A percentile compares a stretch with the other conserved stretches of the same genome.
Conservation (phyloP, 2,113 vertebrate genomes). For the Brachyhypopomus gauderio region DNA sequence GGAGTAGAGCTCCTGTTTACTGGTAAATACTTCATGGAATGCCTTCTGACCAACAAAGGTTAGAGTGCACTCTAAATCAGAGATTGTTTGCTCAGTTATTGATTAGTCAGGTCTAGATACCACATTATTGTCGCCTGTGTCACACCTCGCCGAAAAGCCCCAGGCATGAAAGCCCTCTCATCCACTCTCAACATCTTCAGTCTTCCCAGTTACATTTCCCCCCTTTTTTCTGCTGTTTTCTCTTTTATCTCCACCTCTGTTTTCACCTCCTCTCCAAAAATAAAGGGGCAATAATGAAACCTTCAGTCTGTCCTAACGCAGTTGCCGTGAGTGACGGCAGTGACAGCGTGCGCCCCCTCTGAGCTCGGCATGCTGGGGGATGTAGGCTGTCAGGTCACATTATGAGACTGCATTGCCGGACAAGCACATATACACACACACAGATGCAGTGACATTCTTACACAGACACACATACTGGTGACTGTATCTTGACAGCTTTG, state of each 20-base stretch:
- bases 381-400: constrained; percentile 68
- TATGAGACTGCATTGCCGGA: constrained; percentile 59
- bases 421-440: constrained; percentile 40
- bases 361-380: constrained; percentile 56
- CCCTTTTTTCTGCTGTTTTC: not conserved
- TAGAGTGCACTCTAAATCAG: constrained; percentile 30
- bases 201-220: not conserved
- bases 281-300: constrained; percentile 38
- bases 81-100: constrained; percentile 37
- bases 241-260: not conserved
- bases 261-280: constrained; percentile 17
- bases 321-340: constrained; percentile 42
- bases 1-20: constrained; percentile 29
- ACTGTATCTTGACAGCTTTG: too few species aligned
- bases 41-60: not conserved
- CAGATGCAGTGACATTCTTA: too few species aligned
- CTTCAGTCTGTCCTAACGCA: constrained; percentile 24
- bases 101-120: constrained; percentile 45
- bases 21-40: constrained; percentile 22
- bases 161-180: constrained; percentile 20
- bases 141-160: constrained; percentile 36
- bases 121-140: constrained; percentile 41
- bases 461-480: too few species aligned
- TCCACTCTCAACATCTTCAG: not conserved
- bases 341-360: constrained; percentile 46